Evolutionary conservation across 2,797 vertebrate species (phyloP), one percentile per base, ranked within the genome.

Genomic region (Phoeniculus purpureus): DNA sequence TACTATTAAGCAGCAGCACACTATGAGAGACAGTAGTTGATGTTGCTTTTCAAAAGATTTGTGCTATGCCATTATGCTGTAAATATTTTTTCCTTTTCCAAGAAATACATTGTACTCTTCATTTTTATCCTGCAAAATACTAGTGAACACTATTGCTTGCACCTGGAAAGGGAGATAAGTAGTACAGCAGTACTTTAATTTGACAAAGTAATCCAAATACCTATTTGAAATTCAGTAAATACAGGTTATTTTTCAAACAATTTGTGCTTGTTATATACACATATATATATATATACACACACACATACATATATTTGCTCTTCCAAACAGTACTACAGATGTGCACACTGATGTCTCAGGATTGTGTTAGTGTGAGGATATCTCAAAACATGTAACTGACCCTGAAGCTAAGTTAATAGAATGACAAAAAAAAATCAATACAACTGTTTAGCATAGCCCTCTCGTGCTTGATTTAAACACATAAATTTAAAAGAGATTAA

Each of bases 161-260:
- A 95, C 70, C 93, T 93, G 92, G 74, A 77, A 96, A 89, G 85
- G 15, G 59, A 96, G 92, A 94, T 95, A 92, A 94, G 91, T 95
- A 86, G 55, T 76, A 93, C 12, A 80, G 72, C 85, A 78, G 83
- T 55, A 89, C 64, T 94, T 95, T 90, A 95, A 96, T 91, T 94
- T 90, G 79, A 94, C 76, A 88, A 89, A 95, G 74, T 93, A 95
- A 95, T 93, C 81, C 84, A 94, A 87, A 90, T 31, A 70, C 31
- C 52, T 91, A 75, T 93, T 94, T 92, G 70, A 79, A 93, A 92
- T 84, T 85, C 86, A 92, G 85, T 81, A 93, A 92, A 91, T 86
- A 84, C 17, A 45, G 58, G 58, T 66, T 84, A 68, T 81, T 89
- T 92, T 91, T 93, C 77, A 85, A 91, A 79, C 52, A 70, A 70